Evolutionary conservation across 2,113 vertebrate species (phyloP), one percentile per base, ranked within the genome.

Genomic region (Brachirus orientalis): DNA sequence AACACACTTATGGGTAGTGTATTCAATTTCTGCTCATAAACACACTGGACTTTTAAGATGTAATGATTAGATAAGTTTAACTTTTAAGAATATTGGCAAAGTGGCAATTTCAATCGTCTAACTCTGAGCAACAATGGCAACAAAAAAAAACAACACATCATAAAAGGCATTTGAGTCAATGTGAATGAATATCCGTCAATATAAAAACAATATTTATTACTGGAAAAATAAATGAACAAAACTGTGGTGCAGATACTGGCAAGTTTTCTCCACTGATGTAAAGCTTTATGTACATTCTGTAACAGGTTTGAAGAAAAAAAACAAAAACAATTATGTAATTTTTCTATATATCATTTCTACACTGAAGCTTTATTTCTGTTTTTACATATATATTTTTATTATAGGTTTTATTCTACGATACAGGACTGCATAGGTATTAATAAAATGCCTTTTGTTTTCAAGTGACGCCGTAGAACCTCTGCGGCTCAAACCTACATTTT

Each of bases 151-250:
- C n/a, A n/a, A n/a, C n/a, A 28, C 28, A 28, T 28, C 3, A 28
- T 28, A 28, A 28, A 28, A 28, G 28, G 28, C 28, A 28, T 28
- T 28, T 3, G 6, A 28, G 28, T 28, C 28, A 6, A 28, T 28
- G 28, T 28, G 60, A 79, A 68, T 37, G 1, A 57, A 57, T 47
- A 43, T 63, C 62, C 37, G 53, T 76, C 58, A 47, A 72, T 80
- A 88, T 73, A 74, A 87, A 74, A 85, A 83, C 69, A 61, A 50
- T 10, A 80, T 88, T 86, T 86, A 88, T 86, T 89, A 58, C 65
- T 84, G 67, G 66, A 90, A 87, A 83, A 46, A 50, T 74, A 78
- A 46, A 80, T 55, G 43, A 66, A 68, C 33, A 71, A 53, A 77
- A 62, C 73, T 61, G 37, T 57, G 33, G 48, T 53, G 18, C 19